Percentiles rank a stretch among this genome's conserved stretches.
These are phyloP conservation scores for Odontamblyopus rebecca DNA, from an alignment of 2,797 vertebrate genomes.

Conservation along the genomic window DNA sequence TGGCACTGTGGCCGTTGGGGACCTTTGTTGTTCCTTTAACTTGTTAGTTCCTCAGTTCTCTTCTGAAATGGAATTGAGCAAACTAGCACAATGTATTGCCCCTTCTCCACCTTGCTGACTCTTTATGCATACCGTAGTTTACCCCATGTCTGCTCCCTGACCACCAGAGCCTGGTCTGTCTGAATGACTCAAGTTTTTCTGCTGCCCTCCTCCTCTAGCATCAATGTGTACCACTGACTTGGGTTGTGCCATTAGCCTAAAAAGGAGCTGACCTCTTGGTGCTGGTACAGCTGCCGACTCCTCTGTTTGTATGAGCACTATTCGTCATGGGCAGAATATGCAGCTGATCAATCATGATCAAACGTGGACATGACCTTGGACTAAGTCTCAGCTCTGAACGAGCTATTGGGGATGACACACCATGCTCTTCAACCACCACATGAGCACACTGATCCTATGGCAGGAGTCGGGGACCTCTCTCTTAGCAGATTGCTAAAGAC, in stretches of 20 bases:
- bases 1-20: no score
- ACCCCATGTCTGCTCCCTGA: conserved; percentile 61
- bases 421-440: conserved; percentile 27
- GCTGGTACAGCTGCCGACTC: conserved; percentile 48
- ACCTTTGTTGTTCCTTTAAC: no score
- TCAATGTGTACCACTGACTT: conserved; percentile 59
- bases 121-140: no score
- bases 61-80: conserved; percentile 45
- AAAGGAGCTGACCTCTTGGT: conserved; percentile 64
- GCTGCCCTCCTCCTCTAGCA: conserved; percentile 67
- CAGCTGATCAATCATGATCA: conserved; percentile 70
- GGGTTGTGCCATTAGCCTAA: conserved; percentile 57
- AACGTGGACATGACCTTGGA: conserved; percentile 69
- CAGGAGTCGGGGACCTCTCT: conserved; percentile 61
- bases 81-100: conserved; percentile 75
- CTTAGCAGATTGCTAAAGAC: conserved; percentile 35
- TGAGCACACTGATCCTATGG: conserved; percentile 65
- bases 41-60: no score
- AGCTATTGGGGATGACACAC: conserved; percentile 73
- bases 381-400: conserved; percentile 48
- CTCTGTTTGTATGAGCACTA: conserved; percentile 44
- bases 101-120: neutral
- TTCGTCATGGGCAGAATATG: conserved; percentile 75
- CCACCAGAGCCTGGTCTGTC: conserved; percentile 61
- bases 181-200: conserved; percentile 61